Evolutionary conservation across 2,113 vertebrate genomes (phyloP), one percentile per base, ranked within the genome.

Genomic region (Tragelaphus imberbis): DNA sequence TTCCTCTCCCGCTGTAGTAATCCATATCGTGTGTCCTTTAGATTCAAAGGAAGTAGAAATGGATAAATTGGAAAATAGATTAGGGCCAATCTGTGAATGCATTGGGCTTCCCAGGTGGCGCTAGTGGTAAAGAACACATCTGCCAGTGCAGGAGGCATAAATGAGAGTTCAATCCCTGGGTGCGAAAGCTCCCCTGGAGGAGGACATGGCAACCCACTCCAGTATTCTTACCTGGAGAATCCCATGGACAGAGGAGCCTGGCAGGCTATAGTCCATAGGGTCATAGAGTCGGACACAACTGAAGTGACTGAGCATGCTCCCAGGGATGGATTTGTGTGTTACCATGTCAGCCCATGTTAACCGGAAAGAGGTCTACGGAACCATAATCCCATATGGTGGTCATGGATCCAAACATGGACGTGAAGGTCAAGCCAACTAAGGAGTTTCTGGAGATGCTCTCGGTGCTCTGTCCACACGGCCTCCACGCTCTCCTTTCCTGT

Each of bases 391-490:
- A 16, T 2, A 15, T 14, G 23, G 53, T 4, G 17, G 15, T 4
- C 51, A 8, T 44, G 49, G 58, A 30, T 36, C 30, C 44, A 13
- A 44, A 13, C 3, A 3, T 3, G 28, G 47, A 30, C 47, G 23
- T 28, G 82, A 59, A 40, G 44, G 49, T 27, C 51, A 30, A 40
- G 49, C 28, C n/a, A 40, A 9, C 49, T 13, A 55, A 77, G 56
- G 61, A 33, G 17, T 15, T 16, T 47, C 36, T 13, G 15, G 88
- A 79, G 80, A 12, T 27, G n/a, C 59, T 61, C 33, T 14, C 23
- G 8, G 51, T 1, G 1, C 28, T 92, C 21, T 25, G 13, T n/a
- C 61, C 11, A 0, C 30, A 8, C 5, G 10, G 40, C 28, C 84
- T 81, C 9, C 2, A 21, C 13, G 13, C 13, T 19, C 14, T 25